Evolutionary conservation across 2,888 invertebrate genomes (phyloP).

Genomic region (Eudemis profundana): DNA sequence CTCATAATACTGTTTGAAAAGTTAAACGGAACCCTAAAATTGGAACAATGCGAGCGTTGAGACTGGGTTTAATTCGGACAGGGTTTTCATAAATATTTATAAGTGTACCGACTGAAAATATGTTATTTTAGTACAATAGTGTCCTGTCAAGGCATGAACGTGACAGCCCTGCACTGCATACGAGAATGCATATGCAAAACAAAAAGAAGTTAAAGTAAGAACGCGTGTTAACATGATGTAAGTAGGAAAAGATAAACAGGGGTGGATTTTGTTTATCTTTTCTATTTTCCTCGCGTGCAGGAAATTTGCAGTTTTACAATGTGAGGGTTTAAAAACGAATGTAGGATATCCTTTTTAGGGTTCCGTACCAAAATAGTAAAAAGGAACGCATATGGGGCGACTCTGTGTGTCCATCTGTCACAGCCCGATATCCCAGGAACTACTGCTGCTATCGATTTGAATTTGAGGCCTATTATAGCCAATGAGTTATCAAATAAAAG

Average conservation of each 20-base stretch:
- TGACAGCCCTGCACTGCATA: slow-evolving; percentile 63
- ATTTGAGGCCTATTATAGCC: too few relatives aligned
- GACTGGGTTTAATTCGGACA: slow-evolving; percentile 68
- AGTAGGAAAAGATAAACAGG: slow-evolving; percentile 44
- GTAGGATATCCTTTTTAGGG: too few relatives aligned
- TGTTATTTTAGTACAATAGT: slow-evolving; percentile 60
- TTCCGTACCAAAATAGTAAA: too few relatives aligned
- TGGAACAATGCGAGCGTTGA: slow-evolving; percentile 57
- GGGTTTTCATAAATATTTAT: slow-evolving; percentile 72
- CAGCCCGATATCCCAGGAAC: too few relatives aligned
- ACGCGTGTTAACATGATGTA: slow-evolving; percentile 59
- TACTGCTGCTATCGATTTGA: too few relatives aligned
- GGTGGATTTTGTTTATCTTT: slow-evolving; percentile 17
- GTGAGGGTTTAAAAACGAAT: background rate
- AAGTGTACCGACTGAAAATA: slow-evolving; percentile 57
- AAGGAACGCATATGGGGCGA: too few relatives aligned
- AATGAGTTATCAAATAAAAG: too few relatives aligned
- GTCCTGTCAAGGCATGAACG: slow-evolving; percentile 52
- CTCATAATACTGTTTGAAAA: slow-evolving; percentile 26
- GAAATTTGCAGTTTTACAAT: slow-evolving; percentile 3
- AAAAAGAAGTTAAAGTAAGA: slow-evolving; percentile 59
- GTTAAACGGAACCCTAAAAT: slow-evolving; percentile 19
- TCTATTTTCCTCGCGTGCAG: slow-evolving; percentile 20
- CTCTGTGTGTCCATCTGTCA: too few relatives aligned
- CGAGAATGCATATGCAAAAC: slow-evolving; percentile 50